A percentile compares a stretch with the other conserved stretches of the same genome.
Conservation (phyloP, 2,888 invertebrate genomes). For the Oscheius sp. region DNA sequence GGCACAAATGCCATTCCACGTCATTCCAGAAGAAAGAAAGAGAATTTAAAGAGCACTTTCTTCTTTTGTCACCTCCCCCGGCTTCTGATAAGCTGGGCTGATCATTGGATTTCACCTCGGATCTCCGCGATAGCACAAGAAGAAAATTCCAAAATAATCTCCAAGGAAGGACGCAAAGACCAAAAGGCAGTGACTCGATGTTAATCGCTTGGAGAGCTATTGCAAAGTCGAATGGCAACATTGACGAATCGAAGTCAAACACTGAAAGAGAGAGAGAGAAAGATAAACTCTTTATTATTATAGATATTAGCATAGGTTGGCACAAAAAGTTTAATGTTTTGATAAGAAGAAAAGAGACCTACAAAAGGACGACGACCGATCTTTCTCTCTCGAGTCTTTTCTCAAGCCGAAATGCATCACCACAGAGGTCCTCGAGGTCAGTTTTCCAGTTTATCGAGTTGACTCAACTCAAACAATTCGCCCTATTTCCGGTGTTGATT, state of each 20-base stretch:
- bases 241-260: neutral
- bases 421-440: neutral
- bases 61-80: no score
- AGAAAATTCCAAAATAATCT: no score
- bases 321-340: slow-evolving; percentile 14
- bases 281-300: slow-evolving; percentile 9
- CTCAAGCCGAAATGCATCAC: neutral
- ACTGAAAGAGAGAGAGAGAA: neutral
- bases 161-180: no score
- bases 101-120: no score
- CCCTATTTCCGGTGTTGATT: neutral
- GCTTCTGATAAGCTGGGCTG: no score
- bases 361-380: neutral
- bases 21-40: no score
- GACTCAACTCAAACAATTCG: neutral
- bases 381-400: neutral
- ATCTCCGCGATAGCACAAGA: no score
- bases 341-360: slow-evolving; percentile 7
- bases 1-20: no score
- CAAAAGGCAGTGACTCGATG: no score
- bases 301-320: neutral
- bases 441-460: neutral
- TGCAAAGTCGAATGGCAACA: no score
- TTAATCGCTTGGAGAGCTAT: no score
- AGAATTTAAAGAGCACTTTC: no score